Percentiles rank a stretch among this genome's conserved stretches.
phyloP scores from a whole-genome alignment of 2,797 vertebrate species.

The Tolypeutes matacus region DNA sequence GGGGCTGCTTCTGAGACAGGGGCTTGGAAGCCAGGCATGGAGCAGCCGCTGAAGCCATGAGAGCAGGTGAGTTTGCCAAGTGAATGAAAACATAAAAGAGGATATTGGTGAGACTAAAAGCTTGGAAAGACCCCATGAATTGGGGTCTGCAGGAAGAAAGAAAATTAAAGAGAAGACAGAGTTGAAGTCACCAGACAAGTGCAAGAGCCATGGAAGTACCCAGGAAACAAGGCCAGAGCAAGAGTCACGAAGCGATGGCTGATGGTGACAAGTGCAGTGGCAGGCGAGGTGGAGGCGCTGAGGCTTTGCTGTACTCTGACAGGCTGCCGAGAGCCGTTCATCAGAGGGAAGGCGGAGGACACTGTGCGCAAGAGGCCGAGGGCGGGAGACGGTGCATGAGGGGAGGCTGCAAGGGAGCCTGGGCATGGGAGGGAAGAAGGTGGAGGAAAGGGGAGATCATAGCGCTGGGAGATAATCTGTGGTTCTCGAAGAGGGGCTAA shows the following conservation, averaged over 20 bases:
- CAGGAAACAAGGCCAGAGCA: background rate
- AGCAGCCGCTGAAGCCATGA: no score
- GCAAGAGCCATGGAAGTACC: background rate
- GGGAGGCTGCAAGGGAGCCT: background rate
- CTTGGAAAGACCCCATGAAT: background rate
- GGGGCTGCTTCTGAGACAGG: background rate
- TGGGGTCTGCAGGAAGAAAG: background rate
- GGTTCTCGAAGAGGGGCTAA: background rate
- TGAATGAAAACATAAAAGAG: background rate
- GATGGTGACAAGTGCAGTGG: background rate
- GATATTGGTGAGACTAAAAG: background rate
- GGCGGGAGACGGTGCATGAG: rapidly evolving
- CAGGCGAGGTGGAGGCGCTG: rapidly evolving
- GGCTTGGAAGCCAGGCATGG: background rate
- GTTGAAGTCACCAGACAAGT: background rate
- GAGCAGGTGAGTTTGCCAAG: no score
- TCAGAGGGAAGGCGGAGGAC: no score
- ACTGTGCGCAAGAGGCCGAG: no score
- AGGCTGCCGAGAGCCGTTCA: background rate
- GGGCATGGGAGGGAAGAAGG: background rate
- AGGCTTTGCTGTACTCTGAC: background rate
- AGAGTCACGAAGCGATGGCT: no score
- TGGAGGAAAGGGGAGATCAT: background rate
- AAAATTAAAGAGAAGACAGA: background rate
- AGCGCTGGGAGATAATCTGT: no score